Evolutionary conservation across 2,888 invertebrate genomes (phyloP), one percentile per base, ranked within the genome.

Genomic region (Drosophila neotestacea): DNA sequence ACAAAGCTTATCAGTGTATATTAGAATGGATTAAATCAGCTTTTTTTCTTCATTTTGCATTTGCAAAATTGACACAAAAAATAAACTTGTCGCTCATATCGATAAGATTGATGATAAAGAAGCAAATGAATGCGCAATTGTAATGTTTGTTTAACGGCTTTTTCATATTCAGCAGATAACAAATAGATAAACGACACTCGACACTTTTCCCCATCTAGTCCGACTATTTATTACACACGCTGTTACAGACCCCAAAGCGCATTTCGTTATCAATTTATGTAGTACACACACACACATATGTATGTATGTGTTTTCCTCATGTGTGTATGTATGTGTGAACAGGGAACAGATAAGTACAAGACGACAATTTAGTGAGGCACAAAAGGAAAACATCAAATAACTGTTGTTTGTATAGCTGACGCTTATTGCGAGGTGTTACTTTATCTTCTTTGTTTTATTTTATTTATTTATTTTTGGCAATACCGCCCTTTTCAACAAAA

Each of bases 161-260:
- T 62, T 60, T 71, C 67, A 47, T 55, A 47, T 76, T 34, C 62
- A 58, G 61, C 36, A 61, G 69, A 59, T 48, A 67, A 69, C 50
- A 69, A 50, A 61, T 60, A 85, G 78, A 83, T 80, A 88, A 80
- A 75, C 72, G 47, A 68, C 47, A 82, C 39, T 66, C 39, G 54
- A 59, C 56, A 51, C 60, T 50, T 30, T 22, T 22, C 16, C 16
- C 36, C 13, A 10, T 47, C 16, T 50, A 16, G 50, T 54, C 10
- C 42, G 28, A 41, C 44, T 30, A 30, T 52, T 44, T 44, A 13
- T 44, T 22, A 41, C 46, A 11, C 48, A 52, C 42, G 32, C 42
- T 54, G 55, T 67, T 75, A 66, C 62, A 71, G 59, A 16, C 41
- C 55, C 44, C 55, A 61, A 65, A 73, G 69, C 69, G 63, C 46